Conservation (phyloP, 2,113 vertebrate genomes). For the Oenanthe oenanthe region DNA sequence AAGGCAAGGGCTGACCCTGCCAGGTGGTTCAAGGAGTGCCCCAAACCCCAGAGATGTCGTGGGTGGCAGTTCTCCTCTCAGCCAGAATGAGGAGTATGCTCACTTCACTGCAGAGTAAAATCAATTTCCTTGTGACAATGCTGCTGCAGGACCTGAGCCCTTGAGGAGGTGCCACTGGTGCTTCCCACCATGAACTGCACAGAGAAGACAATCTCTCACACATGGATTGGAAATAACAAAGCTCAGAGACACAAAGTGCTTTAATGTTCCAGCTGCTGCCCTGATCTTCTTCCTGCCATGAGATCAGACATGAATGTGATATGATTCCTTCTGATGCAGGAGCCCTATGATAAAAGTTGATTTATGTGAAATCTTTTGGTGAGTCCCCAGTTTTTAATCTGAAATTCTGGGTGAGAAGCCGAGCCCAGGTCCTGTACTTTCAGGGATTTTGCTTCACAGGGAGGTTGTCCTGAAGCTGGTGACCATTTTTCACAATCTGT, state of each 20-base stretch:
- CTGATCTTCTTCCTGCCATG: not conserved
- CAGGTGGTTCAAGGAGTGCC: not conserved
- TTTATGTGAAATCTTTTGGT: not conserved
- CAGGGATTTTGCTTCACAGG: not conserved
- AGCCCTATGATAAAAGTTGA: not conserved
- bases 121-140: not conserved
- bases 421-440: not conserved
- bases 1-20: not conserved
- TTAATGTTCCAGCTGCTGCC: not conserved
- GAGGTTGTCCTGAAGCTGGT: not conserved
- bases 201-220: not conserved
- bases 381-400: not conserved
- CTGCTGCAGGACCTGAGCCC: not conserved
- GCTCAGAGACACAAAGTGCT: not conserved
- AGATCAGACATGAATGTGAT: not conserved
- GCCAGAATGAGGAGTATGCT: not conserved
- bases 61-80: not conserved
- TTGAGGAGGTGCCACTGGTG: not conserved
- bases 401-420: not conserved
- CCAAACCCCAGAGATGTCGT: not conserved
- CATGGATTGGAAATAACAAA: not conserved
- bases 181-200: not conserved
- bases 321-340: not conserved
- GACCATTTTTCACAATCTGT: not conserved
- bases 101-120: not conserved